phyloP scores from a whole-genome alignment of 2,888 invertebrate genomes.

The Scaptomyza caliginosa region DNA sequence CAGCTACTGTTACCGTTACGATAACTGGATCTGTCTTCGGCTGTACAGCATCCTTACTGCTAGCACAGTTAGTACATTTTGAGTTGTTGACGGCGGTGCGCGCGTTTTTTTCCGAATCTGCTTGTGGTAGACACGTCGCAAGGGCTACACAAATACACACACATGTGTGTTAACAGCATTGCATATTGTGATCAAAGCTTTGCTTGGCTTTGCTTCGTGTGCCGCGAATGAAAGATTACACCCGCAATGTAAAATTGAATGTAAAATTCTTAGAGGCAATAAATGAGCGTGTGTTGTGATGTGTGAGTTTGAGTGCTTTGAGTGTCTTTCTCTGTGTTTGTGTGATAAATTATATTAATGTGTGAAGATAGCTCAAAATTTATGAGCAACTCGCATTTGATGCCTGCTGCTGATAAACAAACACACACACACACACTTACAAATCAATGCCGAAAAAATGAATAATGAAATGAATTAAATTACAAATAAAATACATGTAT shows the following conservation, averaged over 20 bases:
- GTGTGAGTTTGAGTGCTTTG: constrained; percentile 35
- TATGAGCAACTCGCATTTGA: constrained; percentile 52
- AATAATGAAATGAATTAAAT: constrained; percentile 42
- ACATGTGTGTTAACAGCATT: constrained; percentile 25
- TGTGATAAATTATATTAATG: constrained; percentile 72
- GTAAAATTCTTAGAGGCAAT: constrained; percentile 45
- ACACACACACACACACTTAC: constrained; percentile 23
- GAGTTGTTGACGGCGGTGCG: constrained; percentile 71
- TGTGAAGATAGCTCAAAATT: constrained; percentile 70
- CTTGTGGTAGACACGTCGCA: constrained; percentile 7
- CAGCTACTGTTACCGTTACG: constrained; percentile 10
- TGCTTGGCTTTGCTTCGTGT: neutral
- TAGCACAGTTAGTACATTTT: constrained; percentile 67
- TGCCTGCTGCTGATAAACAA: constrained; percentile 42
- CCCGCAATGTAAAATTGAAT: constrained; percentile 59
- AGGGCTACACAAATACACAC: neutral
- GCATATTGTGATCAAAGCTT: constrained; percentile 34
- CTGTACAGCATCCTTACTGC: constrained; percentile 57
- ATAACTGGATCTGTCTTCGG: constrained; percentile 6
- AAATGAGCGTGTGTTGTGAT: constrained; percentile 40
- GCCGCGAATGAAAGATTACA: constrained; percentile 62
- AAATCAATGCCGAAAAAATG: constrained; percentile 40
- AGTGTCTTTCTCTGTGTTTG: constrained; percentile 19
- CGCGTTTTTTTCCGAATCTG: constrained; percentile 56
- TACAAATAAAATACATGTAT: constrained; percentile 35